Evolutionary conservation across 35 echinoderm and acorn worm genomes (phyloP), one percentile per base, ranked within the genome.

Genomic region (Ophiothrix spiculata): DNA sequence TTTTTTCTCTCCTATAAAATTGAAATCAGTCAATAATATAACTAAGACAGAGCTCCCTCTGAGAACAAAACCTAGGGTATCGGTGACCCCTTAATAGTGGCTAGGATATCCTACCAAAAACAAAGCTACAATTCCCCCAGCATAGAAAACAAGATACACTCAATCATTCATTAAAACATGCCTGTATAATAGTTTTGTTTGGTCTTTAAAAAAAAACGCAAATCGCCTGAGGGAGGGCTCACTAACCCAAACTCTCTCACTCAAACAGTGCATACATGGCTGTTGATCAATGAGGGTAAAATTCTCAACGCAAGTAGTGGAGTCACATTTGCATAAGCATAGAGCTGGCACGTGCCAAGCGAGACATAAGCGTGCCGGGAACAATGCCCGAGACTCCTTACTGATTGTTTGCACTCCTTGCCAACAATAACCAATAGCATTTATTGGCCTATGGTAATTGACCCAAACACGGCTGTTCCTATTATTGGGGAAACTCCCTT

Each of bases 261-360:
- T 28, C 37, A 25, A 42, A 38, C 19, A 37, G 76, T 17, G 28
- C 23, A 35, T 23, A 1, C 13, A 13, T 33, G 38, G 33, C 12
- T 35, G 1, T 29, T 31, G 35, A 80, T 38, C 37, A 80, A 80
- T 31, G 40, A 39, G n/a, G n/a, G 25, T 28, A 41, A 80, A 80
- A 11, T 38, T 38, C 33, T 14, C 36, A 35, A 64, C 63, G 36
- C 81, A 64, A 37, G 17, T n/a, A 15, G 36, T 60, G 23, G 11
- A 36, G 81, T 84, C 81, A 84, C 45, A 54, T 84, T 84, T 84
- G 81, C 81, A 84, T 84, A 84, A 84, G 46, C 54, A 84, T 84
- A 84, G 81, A 56, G 19, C 34, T 42, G 81, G 37, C 81, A 84
- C 81, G 81, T 64, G 81, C 42, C 81, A 36, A 0, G 56, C 4